A percentile compares a stretch with the other conserved stretches of the same genome.
These are phyloP conservation scores for Polyploca ridens DNA, from an alignment of 2,888 invertebrate genomes.

Conservation along the genomic window DNA sequence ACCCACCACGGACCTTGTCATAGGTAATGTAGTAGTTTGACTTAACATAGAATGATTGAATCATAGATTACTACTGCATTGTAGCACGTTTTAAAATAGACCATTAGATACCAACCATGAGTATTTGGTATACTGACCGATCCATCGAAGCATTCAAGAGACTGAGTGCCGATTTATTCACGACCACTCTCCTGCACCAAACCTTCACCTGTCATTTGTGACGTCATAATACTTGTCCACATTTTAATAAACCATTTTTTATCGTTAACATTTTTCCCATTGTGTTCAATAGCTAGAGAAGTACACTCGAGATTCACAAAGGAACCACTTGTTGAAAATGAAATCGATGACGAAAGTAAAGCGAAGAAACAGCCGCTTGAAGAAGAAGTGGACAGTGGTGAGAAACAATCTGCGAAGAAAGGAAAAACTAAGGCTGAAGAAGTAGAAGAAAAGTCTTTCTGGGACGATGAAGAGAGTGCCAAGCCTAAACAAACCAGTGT, in stretches of 20 bases:
- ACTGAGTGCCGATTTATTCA: slow-evolving; percentile 72
- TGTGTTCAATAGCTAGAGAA: slow-evolving; percentile 79
- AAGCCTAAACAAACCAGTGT: slow-evolving; percentile 39
- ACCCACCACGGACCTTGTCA: slow-evolving; percentile 28
- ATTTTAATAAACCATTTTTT: slow-evolving; percentile 46
- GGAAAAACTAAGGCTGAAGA: slow-evolving; percentile 59
- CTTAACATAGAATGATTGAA: slow-evolving; percentile 61
- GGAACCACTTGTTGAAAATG: slow-evolving; percentile 77
- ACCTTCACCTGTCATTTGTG: slow-evolving; percentile 60
- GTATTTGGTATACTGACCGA: slow-evolving; percentile 55
- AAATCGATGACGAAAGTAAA: slow-evolving; percentile 71
- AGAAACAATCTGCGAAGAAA: slow-evolving; percentile 55
- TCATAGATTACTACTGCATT: slow-evolving; percentile 54
- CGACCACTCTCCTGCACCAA: slow-evolving; percentile 43
- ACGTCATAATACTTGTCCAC: slow-evolving; percentile 57
- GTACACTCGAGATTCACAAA: slow-evolving; percentile 78
- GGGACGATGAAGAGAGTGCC: slow-evolving; percentile 43
- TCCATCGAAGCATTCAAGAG: slow-evolving; percentile 69
- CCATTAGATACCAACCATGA: slow-evolving; percentile 62
- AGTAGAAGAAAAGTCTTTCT: slow-evolving; percentile 55
- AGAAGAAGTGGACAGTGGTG: slow-evolving; percentile 44
- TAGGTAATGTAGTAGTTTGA: slow-evolving; percentile 69
- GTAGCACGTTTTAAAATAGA: slow-evolving; percentile 65
- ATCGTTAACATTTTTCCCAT: slow-evolving; percentile 60
- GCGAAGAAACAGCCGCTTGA: slow-evolving; percentile 52